Base-by-base conservation (phyloP, 2,797 vertebrate genomes). In the Brotogeris chrysoptera region DNA sequence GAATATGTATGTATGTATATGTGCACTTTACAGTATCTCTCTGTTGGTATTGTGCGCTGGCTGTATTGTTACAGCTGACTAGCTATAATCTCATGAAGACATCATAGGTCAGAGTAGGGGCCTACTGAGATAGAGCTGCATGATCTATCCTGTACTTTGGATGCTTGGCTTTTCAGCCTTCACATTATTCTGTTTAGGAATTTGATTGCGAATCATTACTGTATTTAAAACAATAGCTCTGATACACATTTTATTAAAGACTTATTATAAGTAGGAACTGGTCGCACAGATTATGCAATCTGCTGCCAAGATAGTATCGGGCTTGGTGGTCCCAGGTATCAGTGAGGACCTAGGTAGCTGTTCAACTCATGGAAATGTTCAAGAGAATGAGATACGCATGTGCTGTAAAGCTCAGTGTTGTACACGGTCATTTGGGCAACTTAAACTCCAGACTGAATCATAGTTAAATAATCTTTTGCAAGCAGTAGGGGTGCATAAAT, bases 301-400 rank as follows among this genome's bases (percentile, higher is more conserved):
- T 80, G 14, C 41, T 2, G 1, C 46, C 44, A 43, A 47, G 32
- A 32, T n/a, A 1, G 1, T 19, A 16, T 39, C 34, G 74, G 32
- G 3, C n/a, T 90, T 66, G 20, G 63, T 71, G 36, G 25, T 70
- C 32, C 11, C 6, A 79, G 18, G 16, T 78, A 32, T 11, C 28
- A 41, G 8, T 27, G 72, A 47, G 69, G 66, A 79, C 14, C 2
- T 14, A 5, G 8, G 9, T 25, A 66, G 47, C 12, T 79, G 50
- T 14, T 77, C 11, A 83, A 61, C 28, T 44, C 77, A 23, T 68
- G 27, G 10, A 25, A 74, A n/a, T 17, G 3, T n/a, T 77, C 28
- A 60, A 80, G n/a, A 28, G 43, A 63, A 39, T 30, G 47, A 79
- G 6, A 3, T 13, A 32, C 0, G 0, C 28, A 16, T 23, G 30